These are phyloP conservation scores for Drosophila chauvacae DNA, from an alignment of 1,140 invertebrate species.

Conservation along the genomic window DNA sequence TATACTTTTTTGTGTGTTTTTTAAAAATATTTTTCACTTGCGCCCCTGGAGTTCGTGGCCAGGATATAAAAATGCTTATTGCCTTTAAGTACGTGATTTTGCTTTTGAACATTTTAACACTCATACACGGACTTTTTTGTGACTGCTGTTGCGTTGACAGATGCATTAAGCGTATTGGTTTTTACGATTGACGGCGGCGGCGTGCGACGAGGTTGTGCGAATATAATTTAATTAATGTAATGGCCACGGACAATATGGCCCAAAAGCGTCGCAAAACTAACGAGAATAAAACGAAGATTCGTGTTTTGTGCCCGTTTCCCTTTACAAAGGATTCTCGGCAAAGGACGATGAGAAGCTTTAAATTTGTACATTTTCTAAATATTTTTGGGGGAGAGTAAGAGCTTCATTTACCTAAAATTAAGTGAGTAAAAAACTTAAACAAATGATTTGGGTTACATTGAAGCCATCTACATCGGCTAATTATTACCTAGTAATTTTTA, in stretches of 20 bases:
- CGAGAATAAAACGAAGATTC: constrained; percentile 13
- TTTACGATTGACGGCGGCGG: constrained; percentile 62
- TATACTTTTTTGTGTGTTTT: constrained; percentile 16
- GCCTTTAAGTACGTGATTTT: constrained; percentile 81
- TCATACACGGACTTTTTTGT: constrained; percentile 37
- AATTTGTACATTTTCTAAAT: constrained; percentile 18
- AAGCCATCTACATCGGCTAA: too few species aligned
- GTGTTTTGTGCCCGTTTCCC: constrained; percentile 7
- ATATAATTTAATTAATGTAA: constrained; percentile 78
- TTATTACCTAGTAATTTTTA: too few species aligned
- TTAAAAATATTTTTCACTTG: constrained; percentile 11
- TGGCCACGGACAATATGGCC: constrained; percentile 50
- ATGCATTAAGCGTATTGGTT: constrained; percentile 77
- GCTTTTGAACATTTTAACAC: constrained; percentile 52
- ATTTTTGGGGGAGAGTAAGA: not conserved
- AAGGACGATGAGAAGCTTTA: constrained; percentile 2
- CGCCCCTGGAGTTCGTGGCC: constrained; percentile 36
- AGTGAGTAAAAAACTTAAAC: too few species aligned
- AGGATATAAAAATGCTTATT: constrained; percentile 76
- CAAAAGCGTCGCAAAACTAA: constrained; percentile 34
- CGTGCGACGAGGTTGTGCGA: constrained; percentile 24
- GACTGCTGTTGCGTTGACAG: constrained; percentile 29
- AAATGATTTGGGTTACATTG: too few species aligned
- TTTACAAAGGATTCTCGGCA: constrained; percentile 23
- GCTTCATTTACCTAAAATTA: not conserved